Evolutionary conservation across 2,888 invertebrate genomes (phyloP).

Genomic region (Ectropis crepuscularia): DNA sequence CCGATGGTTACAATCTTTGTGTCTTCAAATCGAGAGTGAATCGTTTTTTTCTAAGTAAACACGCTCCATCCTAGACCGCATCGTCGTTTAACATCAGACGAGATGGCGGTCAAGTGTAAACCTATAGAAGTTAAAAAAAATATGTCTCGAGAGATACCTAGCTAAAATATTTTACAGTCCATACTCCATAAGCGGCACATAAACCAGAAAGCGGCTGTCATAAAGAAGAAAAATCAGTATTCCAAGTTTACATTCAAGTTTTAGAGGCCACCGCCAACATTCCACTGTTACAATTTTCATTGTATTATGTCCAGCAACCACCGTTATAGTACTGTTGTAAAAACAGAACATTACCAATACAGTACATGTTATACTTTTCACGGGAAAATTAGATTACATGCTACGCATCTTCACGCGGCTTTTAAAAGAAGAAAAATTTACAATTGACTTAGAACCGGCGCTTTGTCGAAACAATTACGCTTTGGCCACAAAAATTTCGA

Average conservation of each 20-base stretch:
- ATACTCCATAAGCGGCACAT: no score
- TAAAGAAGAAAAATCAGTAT: constrained; percentile 5
- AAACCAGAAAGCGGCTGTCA: neutral
- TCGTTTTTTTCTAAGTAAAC: no score
- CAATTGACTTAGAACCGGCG: constrained; percentile 23
- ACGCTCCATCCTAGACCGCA: no score
- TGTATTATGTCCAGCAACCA: constrained; percentile 12
- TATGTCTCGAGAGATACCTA: no score
- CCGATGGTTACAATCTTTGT: no score
- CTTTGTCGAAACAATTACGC: constrained; percentile 47
- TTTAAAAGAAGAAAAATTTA: constrained; percentile 26
- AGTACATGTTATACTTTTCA: constrained; percentile 42
- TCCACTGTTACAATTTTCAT: constrained; percentile 27
- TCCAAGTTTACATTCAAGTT: constrained; percentile 1
- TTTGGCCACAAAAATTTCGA: constrained; percentile 47
- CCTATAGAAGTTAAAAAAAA: no score
- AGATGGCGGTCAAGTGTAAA: no score
- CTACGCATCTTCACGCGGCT: constrained; percentile 45
- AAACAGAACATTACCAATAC: constrained; percentile 31
- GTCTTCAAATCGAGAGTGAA: no score
- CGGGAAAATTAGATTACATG: constrained; percentile 40
- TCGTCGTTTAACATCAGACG: no score
- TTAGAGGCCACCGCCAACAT: constrained; percentile 9
- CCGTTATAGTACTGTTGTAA: constrained; percentile 31
- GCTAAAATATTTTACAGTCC: no score